phyloP scores from a whole-genome alignment of 2,888 invertebrate species.

The Colostygia pectinataria region DNA sequence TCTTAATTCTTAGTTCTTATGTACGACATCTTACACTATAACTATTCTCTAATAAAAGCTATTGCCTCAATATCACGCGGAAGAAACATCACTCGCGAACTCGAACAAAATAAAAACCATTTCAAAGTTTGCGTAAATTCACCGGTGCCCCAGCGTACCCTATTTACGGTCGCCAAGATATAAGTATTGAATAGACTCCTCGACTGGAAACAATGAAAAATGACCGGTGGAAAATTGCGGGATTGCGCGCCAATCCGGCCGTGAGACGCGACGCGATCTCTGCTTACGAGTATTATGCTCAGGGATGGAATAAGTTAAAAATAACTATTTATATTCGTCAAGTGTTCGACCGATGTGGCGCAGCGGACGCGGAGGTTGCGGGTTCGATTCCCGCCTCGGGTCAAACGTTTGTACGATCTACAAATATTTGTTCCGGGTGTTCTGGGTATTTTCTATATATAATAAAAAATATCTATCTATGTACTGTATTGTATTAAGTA shows the following conservation, averaged over 20 bases:
- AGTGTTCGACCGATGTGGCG: too few species aligned
- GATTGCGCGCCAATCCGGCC: constrained; percentile 65
- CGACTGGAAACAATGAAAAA: constrained; percentile 73
- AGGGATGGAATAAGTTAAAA: constrained; percentile 52
- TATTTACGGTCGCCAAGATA: constrained; percentile 53
- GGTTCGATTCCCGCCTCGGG: too few species aligned
- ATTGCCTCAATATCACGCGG: background rate
- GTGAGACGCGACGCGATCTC: constrained; percentile 55
- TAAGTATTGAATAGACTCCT: constrained; percentile 53
- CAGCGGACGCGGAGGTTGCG: too few species aligned
- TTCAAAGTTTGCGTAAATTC: constrained; percentile 45
- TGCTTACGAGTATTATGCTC: constrained; percentile 49
- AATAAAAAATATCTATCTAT: too few species aligned
- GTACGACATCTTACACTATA: too few species aligned
- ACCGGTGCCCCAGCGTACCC: constrained; percentile 36
- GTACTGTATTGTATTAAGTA: too few species aligned
- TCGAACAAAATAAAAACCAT: constrained; percentile 32
- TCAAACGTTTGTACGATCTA: too few species aligned
- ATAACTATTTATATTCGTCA: too few species aligned
- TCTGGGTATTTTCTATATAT: too few species aligned
- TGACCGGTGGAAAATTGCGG: constrained; percentile 81
- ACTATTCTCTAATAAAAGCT: background rate
- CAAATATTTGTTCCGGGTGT: too few species aligned
- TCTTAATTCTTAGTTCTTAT: too few species aligned
- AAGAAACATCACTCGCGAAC: constrained; percentile 6